Percentiles rank a stretch among this genome's conserved stretches.
Conservation (phyloP, 2,797 vertebrate species). For the Xenopus petersii region DNA sequence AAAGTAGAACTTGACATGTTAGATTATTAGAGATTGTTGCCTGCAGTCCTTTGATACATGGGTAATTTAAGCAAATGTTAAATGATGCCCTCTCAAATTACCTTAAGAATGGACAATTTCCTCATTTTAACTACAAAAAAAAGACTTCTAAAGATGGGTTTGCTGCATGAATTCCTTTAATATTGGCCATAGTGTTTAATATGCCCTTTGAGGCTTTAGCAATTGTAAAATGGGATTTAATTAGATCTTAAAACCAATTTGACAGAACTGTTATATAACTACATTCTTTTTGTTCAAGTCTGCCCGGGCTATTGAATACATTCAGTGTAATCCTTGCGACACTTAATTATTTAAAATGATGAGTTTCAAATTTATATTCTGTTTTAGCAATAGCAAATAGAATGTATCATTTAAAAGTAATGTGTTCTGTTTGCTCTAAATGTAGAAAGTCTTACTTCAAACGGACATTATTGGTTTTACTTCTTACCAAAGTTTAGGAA, state of each 20-base stretch:
- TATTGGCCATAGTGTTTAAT: conserved; percentile 51
- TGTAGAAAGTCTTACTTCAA: no score
- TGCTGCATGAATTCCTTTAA: conserved; percentile 46
- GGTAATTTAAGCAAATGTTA: conserved; percentile 38
- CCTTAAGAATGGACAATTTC: conserved; percentile 50
- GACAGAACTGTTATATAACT: conserved; percentile 48
- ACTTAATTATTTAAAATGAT: conserved; percentile 10
- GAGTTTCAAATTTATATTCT: not conserved
- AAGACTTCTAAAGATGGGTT: conserved; percentile 51
- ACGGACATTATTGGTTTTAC: no score
- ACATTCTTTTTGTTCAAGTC: conserved; percentile 3
- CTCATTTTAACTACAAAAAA: conserved; percentile 49
- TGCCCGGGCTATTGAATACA: not conserved
- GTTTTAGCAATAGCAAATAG: not conserved
- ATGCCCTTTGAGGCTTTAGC: conserved; percentile 56
- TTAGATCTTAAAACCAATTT: conserved; percentile 54
- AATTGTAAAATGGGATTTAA: conserved; percentile 55
- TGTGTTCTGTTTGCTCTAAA: not conserved
- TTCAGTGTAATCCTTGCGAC: not conserved
- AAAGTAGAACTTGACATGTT: not conserved
- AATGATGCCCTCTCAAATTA: conserved; percentile 50
- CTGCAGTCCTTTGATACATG: not conserved
- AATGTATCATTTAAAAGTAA: not conserved
- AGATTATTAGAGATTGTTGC: not conserved
- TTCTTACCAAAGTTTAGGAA: no score